Conservation (phyloP, 1,140 invertebrate genomes). For the Drosophila sturtevanti region DNA sequence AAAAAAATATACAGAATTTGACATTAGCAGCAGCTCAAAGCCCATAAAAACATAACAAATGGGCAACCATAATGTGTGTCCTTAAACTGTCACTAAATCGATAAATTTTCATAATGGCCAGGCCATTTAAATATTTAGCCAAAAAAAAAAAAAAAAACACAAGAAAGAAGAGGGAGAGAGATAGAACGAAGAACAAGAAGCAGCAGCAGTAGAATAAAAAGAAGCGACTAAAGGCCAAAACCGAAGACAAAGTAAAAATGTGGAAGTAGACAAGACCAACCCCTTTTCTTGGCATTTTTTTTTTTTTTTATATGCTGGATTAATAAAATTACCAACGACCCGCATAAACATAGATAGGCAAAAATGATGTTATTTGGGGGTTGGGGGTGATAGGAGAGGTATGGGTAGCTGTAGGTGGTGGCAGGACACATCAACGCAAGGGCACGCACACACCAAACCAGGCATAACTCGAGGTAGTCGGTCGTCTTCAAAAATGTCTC, state of each 20-base stretch:
- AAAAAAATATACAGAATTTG: conserved; percentile 32
- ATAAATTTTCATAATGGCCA: conserved; percentile 80
- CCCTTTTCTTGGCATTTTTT: conserved; percentile 43
- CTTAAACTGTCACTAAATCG: conserved; percentile 81
- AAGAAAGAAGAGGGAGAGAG: too few relatives aligned
- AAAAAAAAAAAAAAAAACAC: background rate
- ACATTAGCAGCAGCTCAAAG: conserved; percentile 75
- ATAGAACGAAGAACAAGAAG: background rate
- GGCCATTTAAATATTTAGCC: conserved; percentile 79
- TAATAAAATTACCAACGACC: conserved; percentile 77
- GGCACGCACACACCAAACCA: conserved; percentile 59
- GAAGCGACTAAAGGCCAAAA: conserved; percentile 11
- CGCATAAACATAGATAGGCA: conserved; percentile 62
- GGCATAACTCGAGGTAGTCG: conserved; percentile 41
- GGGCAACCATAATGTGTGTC: conserved; percentile 76
- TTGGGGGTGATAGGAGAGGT: too few relatives aligned
- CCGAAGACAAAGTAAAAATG: too few relatives aligned
- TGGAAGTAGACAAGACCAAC: conserved; percentile 23
- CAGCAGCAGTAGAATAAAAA: background rate
- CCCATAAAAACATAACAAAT: conserved; percentile 81
- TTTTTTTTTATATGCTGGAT: conserved; percentile 43
- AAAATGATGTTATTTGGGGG: background rate
- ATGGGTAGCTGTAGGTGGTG: background rate
- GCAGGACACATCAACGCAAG: conserved; percentile 67
- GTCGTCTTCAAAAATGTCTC: conserved; percentile 55